phyloP scores from a whole-genome alignment of 2,888 invertebrate genomes.

The Glaucopsyche alexis region DNA sequence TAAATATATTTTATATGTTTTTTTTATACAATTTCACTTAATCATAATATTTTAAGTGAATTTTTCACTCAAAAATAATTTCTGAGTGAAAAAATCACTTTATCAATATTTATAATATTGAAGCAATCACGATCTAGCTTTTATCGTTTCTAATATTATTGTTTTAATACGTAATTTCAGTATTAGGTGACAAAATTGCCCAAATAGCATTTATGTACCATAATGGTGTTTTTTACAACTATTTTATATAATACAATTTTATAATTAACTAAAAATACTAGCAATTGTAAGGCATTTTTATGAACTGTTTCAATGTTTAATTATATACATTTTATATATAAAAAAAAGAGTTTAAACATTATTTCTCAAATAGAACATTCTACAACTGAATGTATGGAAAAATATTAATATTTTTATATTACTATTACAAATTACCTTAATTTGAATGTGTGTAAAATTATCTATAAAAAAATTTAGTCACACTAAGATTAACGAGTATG shows the following conservation, averaged over 20 bases:
- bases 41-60: too few relatives aligned
- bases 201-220: not conserved
- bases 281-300: constrained; percentile 5
- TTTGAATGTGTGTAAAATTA: constrained; percentile 35
- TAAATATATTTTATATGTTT: not conserved
- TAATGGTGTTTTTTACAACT: not conserved
- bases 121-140: not conserved
- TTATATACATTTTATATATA: not conserved
- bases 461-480: constrained; percentile 49
- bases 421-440: constrained; percentile 32
- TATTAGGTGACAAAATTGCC: constrained; percentile 12
- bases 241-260: not conserved
- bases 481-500: constrained; percentile 65
- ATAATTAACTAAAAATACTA: not conserved
- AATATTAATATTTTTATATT: not conserved
- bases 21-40: not conserved
- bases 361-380: not conserved
- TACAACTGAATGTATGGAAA: constrained; percentile 3
- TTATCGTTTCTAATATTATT: not conserved
- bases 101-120: too few relatives aligned
- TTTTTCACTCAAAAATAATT: too few relatives aligned
- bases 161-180: not conserved
- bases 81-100: too few relatives aligned
- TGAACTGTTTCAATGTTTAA: not conserved
- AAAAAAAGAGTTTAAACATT: not conserved